Evolutionary conservation across 1,140 invertebrate species (phyloP), one percentile per base, ranked within the genome.

Genomic region (Papilio polyxenes): DNA sequence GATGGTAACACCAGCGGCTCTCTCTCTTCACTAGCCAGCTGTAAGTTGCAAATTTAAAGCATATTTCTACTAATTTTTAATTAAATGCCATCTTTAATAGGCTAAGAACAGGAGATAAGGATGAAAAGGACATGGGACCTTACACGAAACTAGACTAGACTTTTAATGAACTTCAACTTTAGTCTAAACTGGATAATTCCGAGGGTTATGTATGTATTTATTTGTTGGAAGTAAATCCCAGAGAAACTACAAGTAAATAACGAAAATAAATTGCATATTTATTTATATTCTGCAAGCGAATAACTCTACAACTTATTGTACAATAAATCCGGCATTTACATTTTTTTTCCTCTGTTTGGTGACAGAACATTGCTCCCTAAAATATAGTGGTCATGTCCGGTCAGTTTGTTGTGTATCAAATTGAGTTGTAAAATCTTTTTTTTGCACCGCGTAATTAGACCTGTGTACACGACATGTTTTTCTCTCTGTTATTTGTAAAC

Each of bases 1-100:
- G 98, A 98, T 91, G 98, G 98, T 79, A 99, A 99, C 90, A 97
- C 97, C 3, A 96, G 96, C 81, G 98, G 98, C 82, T 99, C 98
- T 9, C 95, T 99, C 0, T 99, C 98, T 51, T 99, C 98, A 6
- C 95, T 99, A 74, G 98, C 98, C 82, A 98, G 98, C 83, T 98
- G 97, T 97, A 92, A 96, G 95, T 95, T 82, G 81, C 69, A 62
- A 15, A 59, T 80, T 77, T 78, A 51, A 51, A 51, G 1, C 15
- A 51, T 31, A 31, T 31, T 31, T 31, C 23, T 31, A 31, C 23
- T 31, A 31, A 31, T 31, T 31, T 31, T 31, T 31, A 31, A 31
- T 31, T 31, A 31, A 31, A 31, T 31, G 23, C 23, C 23, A 31
- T 31, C 23, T 31, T 44, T 44, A 44, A 6, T 44, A 44, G 7